These are phyloP conservation scores for Drosophila neutralis DNA, from an alignment of 2,888 invertebrate species.

Conservation along the genomic window DNA sequence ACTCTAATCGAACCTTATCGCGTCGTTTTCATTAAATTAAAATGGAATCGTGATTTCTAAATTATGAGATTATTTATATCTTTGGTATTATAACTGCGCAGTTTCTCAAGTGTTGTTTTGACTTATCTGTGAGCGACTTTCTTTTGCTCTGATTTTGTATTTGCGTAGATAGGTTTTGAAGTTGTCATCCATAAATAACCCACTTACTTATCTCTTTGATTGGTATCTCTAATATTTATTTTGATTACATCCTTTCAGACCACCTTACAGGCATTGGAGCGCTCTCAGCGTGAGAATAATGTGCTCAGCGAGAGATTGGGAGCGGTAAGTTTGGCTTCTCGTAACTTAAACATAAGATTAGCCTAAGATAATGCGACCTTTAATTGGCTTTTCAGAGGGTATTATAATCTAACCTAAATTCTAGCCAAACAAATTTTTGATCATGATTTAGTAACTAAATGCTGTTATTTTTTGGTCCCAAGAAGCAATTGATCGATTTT, in stretches of 20 bases:
- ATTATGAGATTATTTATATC: slow-evolving; percentile 58
- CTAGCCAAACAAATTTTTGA: not conserved
- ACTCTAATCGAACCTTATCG: slow-evolving; percentile 50
- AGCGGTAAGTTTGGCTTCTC: slow-evolving; percentile 84
- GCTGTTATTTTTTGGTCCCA: not conserved
- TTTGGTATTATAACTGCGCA: slow-evolving; percentile 60
- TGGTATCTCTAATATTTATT: slow-evolving; percentile 10
- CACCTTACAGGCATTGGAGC: slow-evolving; percentile 88
- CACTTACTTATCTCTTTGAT: not conserved
- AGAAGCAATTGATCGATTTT: not conserved
- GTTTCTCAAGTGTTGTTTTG: slow-evolving; percentile 61
- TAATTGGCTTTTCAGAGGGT: not conserved
- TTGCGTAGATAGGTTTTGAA: slow-evolving; percentile 32
- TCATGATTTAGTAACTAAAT: not conserved
- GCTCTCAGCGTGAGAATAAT: slow-evolving; percentile 90
- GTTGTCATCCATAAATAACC: slow-evolving; percentile 10
- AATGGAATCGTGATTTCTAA: slow-evolving; percentile 64
- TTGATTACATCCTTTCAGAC: slow-evolving; percentile 83
- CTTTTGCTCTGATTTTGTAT: slow-evolving; percentile 44
- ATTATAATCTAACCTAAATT: not conserved
- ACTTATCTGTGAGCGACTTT: slow-evolving; percentile 65
- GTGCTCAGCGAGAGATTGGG: slow-evolving; percentile 90
- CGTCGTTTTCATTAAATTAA: slow-evolving; percentile 42
- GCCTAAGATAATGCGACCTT: not conserved
- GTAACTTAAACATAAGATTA: slow-evolving; percentile 2